Conservation (phyloP, 2,888 invertebrate species). For the Rhamphomyia laevipes region DNA sequence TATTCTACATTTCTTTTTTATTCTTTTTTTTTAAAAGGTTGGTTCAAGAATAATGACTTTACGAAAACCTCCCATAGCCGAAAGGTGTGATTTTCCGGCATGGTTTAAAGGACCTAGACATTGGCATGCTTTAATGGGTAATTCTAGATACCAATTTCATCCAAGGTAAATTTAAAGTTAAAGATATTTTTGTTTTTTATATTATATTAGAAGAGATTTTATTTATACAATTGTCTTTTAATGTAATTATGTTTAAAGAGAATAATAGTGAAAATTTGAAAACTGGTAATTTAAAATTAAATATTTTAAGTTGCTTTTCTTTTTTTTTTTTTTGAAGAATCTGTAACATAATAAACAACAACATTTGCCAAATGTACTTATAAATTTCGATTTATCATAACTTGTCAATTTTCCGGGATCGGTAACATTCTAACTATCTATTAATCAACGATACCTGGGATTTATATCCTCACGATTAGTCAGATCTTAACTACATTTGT, state of each 20-base stretch:
- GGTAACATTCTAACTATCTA: no score
- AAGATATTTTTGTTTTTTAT: background rate
- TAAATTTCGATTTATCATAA: no score
- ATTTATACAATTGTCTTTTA: background rate
- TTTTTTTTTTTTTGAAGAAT: no score
- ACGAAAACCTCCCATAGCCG: conserved; percentile 35
- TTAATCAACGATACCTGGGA: no score
- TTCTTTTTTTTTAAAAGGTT: conserved; percentile 24
- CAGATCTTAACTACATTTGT: no score
- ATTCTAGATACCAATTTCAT: conserved; percentile 75
- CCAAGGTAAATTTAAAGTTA: conserved; percentile 39
- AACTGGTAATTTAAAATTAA: no score
- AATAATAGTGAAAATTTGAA: no score
- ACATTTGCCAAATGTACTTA: no score
- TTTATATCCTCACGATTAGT: no score
- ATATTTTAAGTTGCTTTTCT: no score
- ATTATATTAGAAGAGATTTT: background rate
- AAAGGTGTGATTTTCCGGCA: conserved; percentile 67
- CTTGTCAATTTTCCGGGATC: no score
- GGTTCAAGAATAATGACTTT: conserved; percentile 39
- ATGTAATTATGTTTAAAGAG: background rate
- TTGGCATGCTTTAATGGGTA: conserved; percentile 84
- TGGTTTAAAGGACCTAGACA: conserved; percentile 77
- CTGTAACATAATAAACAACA: no score
- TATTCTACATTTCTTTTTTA: conserved; percentile 11